These are phyloP conservation scores for Lasius platythorax DNA, from an alignment of 2,888 invertebrate species.

Conservation along the genomic window DNA sequence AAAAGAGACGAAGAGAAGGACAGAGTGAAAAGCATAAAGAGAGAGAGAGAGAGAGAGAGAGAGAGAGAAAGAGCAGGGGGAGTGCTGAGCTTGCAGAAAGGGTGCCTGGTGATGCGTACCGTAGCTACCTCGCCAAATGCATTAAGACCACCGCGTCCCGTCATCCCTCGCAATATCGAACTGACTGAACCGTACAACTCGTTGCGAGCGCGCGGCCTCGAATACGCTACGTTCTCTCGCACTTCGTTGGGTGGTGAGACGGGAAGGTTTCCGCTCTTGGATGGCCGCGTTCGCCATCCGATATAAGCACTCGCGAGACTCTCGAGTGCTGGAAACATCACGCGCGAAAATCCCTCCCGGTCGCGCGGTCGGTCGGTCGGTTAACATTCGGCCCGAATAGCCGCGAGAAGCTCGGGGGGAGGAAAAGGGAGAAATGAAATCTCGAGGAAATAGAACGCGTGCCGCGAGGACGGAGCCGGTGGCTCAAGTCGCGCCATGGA, in stretches of 20 bases:
- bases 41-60: constrained; percentile 30
- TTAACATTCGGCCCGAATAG: constrained; percentile 41
- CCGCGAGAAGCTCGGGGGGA: background rate
- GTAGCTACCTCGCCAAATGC: constrained; percentile 83
- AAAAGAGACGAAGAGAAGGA: constrained; percentile 22
- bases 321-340: constrained; percentile 45
- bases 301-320: constrained; percentile 33
- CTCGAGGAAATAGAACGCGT: constrained; percentile 73
- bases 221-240: constrained; percentile 61
- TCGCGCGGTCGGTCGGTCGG: constrained; percentile 22
- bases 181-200: constrained; percentile 70
- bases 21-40: constrained; percentile 28
- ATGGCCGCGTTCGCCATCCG: constrained; percentile 30
- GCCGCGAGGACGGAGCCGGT: constrained; percentile 57
- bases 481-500: constrained; percentile 65
- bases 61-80: constrained; percentile 64
- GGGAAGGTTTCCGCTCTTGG: background rate
- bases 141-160: constrained; percentile 82
- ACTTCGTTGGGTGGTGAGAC: constrained; percentile 49
- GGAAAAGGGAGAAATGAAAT: constrained; percentile 48
- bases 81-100: constrained; percentile 85
- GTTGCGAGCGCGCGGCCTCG: constrained; percentile 44
- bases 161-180: constrained; percentile 79
- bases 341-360: background rate
- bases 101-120: constrained; percentile 85